Evolutionary conservation across 2,113 vertebrate genomes (phyloP), one percentile per base, ranked within the genome.

Genomic region (Dipodomys spectabilis): DNA sequence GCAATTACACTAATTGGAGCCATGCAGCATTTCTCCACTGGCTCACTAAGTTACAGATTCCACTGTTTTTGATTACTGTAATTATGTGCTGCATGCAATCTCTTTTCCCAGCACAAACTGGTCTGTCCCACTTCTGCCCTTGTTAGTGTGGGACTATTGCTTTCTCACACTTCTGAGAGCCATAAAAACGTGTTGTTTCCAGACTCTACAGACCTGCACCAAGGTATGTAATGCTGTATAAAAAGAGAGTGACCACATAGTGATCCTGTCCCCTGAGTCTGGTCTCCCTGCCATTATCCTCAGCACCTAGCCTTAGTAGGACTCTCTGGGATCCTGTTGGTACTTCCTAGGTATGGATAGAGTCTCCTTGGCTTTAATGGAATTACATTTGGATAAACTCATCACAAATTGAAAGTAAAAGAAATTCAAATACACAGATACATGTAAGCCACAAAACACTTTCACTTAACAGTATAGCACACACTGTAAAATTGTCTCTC

Each of bases 61-160:
- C 32, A 32, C 68, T 27, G 45, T 45, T 82, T 77, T 64, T 13
- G 71, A 27, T 39, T 5, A 57, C 16, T 57, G 53, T 57, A 22
- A 22, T 22, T 30, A 12, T 22, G 2, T 35, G 27, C 19, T 2
- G 19, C 5, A 5, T 28, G 3, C 28, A 6, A 7, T 4, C 25
- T 12, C 7, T 16, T 20, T 4, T 8, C 22, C 60, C 9, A 0
- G 25, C 49, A 2, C 27, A 2, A 3, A 12, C 49, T 8, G 53
- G 39, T 22, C 64, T 45, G 7, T 32, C 53, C 7, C 23, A 4
- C 11, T 16, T 25, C 20, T 39, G 16, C 27, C 28, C 20, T 9
- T 32, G 23, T 67, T 35, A 8, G 18, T 25, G 27, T 53, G 23
- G 30, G 20, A 49, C 44, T 62, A 11, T 2, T 6, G 6, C 15